Evolutionary conservation across 2,888 invertebrate species (phyloP).

Genomic region (Tachina grossa): DNA sequence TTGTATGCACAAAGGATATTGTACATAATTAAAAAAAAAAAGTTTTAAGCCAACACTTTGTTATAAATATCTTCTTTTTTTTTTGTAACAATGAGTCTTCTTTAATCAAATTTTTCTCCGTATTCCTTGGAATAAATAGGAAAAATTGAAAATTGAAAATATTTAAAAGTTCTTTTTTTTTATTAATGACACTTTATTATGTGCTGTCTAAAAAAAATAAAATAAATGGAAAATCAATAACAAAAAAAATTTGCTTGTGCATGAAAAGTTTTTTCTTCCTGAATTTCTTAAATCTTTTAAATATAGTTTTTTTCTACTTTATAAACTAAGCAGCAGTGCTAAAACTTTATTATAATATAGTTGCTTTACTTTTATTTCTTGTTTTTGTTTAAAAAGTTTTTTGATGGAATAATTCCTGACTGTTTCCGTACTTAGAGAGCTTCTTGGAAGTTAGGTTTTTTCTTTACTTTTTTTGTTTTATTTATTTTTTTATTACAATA

Average conservation of each 20-base stretch:
- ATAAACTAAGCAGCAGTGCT: slow-evolving; percentile 9
- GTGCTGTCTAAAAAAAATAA: background rate
- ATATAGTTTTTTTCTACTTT: background rate
- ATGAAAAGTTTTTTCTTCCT: background rate
- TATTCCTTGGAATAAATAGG: background rate
- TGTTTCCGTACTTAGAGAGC: slow-evolving; percentile 55
- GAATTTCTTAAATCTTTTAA: slow-evolving; percentile 26
- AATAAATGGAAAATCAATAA: slow-evolving; percentile 62
- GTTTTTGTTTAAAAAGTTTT: background rate
- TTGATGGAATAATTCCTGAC: slow-evolving; percentile 9
- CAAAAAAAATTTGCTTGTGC: background rate
- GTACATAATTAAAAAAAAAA: slow-evolving; percentile 51
- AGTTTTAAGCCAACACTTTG: slow-evolving; percentile 28
- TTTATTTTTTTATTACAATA: slow-evolving; percentile 60
- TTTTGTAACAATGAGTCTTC: background rate
- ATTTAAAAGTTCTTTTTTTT: slow-evolving; percentile 27
- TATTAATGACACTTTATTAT: slow-evolving; percentile 33
- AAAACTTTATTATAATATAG: slow-evolving; percentile 36
- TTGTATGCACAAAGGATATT: background rate
- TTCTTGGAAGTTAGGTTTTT: slow-evolving; percentile 46
- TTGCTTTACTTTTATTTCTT: slow-evolving; percentile 30
- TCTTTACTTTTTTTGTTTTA: slow-evolving; percentile 12
- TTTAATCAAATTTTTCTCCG: slow-evolving; percentile 38
- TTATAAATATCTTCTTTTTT: background rate
- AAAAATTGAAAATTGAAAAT: slow-evolving; percentile 26